Evolutionary conservation across 1,140 invertebrate genomes (phyloP).

Genomic region (Cotesia typhae): DNA sequence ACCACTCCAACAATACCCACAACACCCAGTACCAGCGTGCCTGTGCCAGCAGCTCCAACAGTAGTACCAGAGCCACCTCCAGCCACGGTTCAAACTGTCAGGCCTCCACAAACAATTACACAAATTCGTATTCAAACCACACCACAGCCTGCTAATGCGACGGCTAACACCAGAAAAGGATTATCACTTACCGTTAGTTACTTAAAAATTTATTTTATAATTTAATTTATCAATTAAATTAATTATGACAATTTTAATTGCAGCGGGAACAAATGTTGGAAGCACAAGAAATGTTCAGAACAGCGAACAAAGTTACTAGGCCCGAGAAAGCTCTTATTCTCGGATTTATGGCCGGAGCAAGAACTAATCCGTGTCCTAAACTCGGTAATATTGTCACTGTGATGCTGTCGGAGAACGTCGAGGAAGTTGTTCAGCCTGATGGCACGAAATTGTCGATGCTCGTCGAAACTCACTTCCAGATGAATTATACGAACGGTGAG

Average conservation of each 20-base stretch:
- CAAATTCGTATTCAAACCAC: constrained; percentile 69
- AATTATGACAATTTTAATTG: constrained; percentile 49
- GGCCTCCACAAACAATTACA: constrained; percentile 65
- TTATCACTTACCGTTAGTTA: constrained; percentile 81
- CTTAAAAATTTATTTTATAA: constrained; percentile 25
- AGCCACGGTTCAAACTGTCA: constrained; percentile 59
- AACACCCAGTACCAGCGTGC: constrained; percentile 54
- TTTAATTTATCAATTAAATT: constrained; percentile 24
- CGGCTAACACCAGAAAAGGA: constrained; percentile 72
- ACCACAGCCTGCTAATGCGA: constrained; percentile 63
- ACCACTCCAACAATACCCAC: constrained; percentile 54
- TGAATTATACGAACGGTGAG: constrained; percentile 95
- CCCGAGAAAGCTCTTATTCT: constrained; percentile 97
- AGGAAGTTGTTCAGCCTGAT: constrained; percentile 80
- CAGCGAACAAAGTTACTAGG: constrained; percentile 92
- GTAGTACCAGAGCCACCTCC: constrained; percentile 55
- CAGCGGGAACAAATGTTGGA: constrained; percentile 95
- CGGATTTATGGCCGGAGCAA: constrained; percentile 96
- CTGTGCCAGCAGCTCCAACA: constrained; percentile 53
- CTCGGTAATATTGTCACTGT: constrained; percentile 93
- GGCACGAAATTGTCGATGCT: constrained; percentile 79
- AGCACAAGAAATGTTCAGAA: constrained; percentile 97
- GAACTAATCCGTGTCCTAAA: constrained; percentile 94
- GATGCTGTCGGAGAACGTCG: constrained; percentile 88
- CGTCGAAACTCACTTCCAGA: constrained; percentile 94